phyloP scores from a whole-genome alignment of 2,797 vertebrate species.

The Holocentrus rufus region DNA sequence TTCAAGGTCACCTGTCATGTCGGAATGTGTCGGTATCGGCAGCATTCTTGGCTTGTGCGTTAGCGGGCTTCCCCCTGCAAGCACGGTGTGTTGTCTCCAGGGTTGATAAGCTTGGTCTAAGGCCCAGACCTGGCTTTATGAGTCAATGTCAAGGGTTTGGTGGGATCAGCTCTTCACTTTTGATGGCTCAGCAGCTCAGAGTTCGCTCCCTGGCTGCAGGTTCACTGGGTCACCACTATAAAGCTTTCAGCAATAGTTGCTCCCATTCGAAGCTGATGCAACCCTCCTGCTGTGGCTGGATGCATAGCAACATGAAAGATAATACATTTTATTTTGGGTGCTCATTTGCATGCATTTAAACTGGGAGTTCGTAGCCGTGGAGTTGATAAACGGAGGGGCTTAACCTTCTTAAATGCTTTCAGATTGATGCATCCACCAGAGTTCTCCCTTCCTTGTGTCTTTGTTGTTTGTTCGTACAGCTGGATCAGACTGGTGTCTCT shows the following conservation, averaged over 20 bases:
- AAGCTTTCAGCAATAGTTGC: conserved; percentile 23
- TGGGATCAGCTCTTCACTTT: conserved; percentile 58
- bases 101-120: conserved; percentile 29
- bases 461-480: conserved; percentile 66
- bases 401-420: conserved; percentile 71
- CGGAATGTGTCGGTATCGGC: conserved; percentile 33
- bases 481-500: conserved; percentile 65
- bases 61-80: background rate
- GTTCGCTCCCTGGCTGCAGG: conserved; percentile 28
- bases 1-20: conserved; percentile 69
- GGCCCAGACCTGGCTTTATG: conserved; percentile 35
- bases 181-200: conserved; percentile 66
- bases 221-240: conserved; percentile 21
- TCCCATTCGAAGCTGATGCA: conserved; percentile 2
- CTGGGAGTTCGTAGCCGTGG: conserved; percentile 11
- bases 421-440: conserved; percentile 73
- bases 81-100: conserved; percentile 24
- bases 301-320: background rate
- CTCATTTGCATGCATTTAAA: conserved; percentile 47
- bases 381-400: conserved; percentile 58
- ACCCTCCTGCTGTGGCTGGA: conserved; percentile 13
- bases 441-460: conserved; percentile 56
- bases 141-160: conserved; percentile 59
- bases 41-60: conserved; percentile 15
- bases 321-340: conserved; percentile 10